These are phyloP conservation scores for Drosophila barbarae DNA, from an alignment of 2,888 invertebrate species.

Conservation along the genomic window DNA sequence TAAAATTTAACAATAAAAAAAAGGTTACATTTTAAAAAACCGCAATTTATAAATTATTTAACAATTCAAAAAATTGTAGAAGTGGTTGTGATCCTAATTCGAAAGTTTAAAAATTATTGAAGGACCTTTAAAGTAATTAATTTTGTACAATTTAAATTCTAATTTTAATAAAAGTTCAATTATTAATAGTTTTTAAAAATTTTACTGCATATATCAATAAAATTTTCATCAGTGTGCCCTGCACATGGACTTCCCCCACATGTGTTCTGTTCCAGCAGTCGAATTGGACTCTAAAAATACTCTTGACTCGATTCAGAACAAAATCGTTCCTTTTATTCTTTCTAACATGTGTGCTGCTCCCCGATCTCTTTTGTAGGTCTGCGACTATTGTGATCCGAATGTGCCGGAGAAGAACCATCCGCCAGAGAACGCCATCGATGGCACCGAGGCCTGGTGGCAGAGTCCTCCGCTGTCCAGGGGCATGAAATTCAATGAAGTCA, in stretches of 20 bases:
- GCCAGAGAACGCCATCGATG: conserved; percentile 95
- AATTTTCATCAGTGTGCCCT: conserved; percentile 24
- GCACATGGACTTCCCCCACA: conserved; percentile 48
- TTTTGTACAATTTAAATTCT: neutral
- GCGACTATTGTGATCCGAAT: conserved; percentile 92
- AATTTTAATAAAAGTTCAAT: no score
- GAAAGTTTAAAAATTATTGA: neutral
- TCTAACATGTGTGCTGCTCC: conserved; percentile 47
- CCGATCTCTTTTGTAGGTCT: conserved; percentile 84
- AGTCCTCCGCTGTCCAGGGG: conserved; percentile 98
- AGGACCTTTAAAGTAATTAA: neutral
- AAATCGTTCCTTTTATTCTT: conserved; percentile 6
- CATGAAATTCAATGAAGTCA: conserved; percentile 97
- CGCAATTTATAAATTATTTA: no score
- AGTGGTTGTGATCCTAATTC: neutral
- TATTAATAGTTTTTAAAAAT: no score
- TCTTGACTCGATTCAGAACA: conserved; percentile 10
- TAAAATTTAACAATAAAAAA: neutral
- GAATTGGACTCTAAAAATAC: conserved; percentile 54
- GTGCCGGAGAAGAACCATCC: conserved; percentile 90
- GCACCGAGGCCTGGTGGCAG: conserved; percentile 99
- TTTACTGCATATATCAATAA: neutral
- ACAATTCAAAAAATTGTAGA: no score
- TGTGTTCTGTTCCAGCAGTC: conserved; percentile 42
- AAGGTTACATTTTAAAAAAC: no score